These are phyloP conservation scores for Lycaon pictus DNA, from an alignment of 2,113 vertebrate genomes.

Conservation along the genomic window DNA sequence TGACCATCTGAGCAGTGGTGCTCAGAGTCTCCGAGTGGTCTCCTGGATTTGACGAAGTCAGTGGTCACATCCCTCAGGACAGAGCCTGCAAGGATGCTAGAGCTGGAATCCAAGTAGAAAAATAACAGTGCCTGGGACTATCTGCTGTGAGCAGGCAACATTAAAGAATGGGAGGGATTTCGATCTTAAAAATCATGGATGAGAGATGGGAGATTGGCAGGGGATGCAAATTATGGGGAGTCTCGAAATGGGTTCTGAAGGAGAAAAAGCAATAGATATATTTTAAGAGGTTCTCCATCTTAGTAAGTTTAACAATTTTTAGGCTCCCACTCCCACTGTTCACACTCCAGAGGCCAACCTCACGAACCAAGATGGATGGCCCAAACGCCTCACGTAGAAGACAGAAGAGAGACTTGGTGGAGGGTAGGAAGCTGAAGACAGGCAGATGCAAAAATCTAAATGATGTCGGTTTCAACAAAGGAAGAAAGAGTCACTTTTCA, in stretches of 20 bases:
- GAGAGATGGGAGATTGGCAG: neutral
- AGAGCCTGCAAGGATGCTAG: neutral
- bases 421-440: neutral
- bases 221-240: neutral
- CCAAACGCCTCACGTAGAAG: neutral
- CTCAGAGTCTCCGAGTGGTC: slow-evolving; percentile 22
- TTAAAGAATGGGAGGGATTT: neutral
- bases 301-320: neutral
- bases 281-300: neutral
- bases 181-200: neutral
- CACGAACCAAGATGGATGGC: neutral
- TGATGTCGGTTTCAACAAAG: neutral
- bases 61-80: slow-evolving; percentile 27
- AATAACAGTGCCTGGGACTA: neutral
- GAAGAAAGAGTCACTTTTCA: neutral
- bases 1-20: neutral
- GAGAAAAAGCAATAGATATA: neutral
- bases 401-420: too few relatives aligned
- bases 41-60: neutral
- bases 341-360: neutral
- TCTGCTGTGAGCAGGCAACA: neutral
- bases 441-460: neutral
- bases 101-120: neutral
- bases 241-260: neutral
- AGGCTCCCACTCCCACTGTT: neutral